Percentiles rank a stretch among this genome's conserved stretches.
phyloP scores from a whole-genome alignment of 2,797 vertebrate species.

The Hippocampus kuda region DNA sequence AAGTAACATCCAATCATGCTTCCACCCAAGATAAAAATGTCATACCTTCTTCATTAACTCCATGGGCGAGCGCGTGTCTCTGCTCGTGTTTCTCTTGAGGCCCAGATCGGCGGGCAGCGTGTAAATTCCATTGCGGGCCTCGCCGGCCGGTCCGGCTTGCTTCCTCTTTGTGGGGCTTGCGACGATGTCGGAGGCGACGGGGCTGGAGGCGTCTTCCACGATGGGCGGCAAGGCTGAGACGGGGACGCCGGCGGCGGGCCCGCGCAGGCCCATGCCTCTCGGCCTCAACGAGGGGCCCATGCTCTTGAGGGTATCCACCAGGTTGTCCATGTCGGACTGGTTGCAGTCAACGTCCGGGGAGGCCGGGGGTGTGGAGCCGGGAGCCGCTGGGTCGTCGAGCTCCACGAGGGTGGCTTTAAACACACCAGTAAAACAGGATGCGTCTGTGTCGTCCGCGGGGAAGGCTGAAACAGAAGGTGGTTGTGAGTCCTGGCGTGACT shows the following conservation, averaged over 20 bases:
- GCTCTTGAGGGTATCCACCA: slow-evolving; percentile 80
- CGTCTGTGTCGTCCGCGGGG: slow-evolving; percentile 4
- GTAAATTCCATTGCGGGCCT: slow-evolving; percentile 24
- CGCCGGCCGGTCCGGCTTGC: neutral
- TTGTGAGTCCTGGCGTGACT: slow-evolving; percentile 29
- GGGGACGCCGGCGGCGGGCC: slow-evolving; percentile 36
- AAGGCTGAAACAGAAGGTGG: slow-evolving; percentile 15
- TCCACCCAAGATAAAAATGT: slow-evolving; percentile 1
- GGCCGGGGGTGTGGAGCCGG: slow-evolving; percentile 28
- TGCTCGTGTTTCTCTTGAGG: slow-evolving; percentile 34
- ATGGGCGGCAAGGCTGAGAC: slow-evolving; percentile 74
- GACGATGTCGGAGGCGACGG: slow-evolving; percentile 1
- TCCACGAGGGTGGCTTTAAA: slow-evolving; percentile 67
- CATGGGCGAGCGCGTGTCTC: slow-evolving; percentile 59
- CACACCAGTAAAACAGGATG: slow-evolving; percentile 42
- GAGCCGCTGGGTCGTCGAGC: slow-evolving; percentile 36
- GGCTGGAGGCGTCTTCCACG: slow-evolving; percentile 66
- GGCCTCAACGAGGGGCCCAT: slow-evolving; percentile 77
- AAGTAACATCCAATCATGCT: neutral
- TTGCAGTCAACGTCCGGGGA: slow-evolving; percentile 56
- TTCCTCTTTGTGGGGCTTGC: neutral
- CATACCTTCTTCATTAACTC: slow-evolving; percentile 63
- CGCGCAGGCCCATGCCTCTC: slow-evolving; percentile 42
- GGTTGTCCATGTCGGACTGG: slow-evolving; percentile 75
- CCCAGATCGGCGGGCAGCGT: slow-evolving; percentile 54